These are phyloP conservation scores for Phocides pigmalion DNA, from an alignment of 1,140 invertebrate genomes.

Conservation along the genomic window DNA sequence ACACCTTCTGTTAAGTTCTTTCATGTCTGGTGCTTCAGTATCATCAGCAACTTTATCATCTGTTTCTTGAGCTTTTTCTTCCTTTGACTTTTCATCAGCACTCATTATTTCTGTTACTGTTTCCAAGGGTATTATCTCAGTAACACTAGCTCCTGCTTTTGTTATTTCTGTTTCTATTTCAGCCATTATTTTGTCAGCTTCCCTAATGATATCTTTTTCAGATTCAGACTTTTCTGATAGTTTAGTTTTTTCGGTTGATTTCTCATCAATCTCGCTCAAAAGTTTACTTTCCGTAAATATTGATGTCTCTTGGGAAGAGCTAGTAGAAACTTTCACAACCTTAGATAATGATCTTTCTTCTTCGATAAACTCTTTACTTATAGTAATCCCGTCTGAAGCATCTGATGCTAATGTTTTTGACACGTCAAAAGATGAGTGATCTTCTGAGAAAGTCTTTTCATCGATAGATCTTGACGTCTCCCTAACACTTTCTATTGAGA, in stretches of 20 bases:
- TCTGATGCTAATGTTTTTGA: constrained; percentile 78
- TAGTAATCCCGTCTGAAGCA: constrained; percentile 67
- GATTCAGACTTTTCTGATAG: constrained; percentile 49
- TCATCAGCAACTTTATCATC: constrained; percentile 46
- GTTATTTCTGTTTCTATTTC: constrained; percentile 14
- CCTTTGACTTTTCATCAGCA: constrained; percentile 31
- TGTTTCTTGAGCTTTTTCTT: constrained; percentile 36
- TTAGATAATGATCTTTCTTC: constrained; percentile 68
- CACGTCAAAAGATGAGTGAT: constrained; percentile 74
- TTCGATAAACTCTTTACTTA: constrained; percentile 71
- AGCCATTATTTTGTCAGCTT: constrained; percentile 25
- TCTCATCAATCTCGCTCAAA: constrained; percentile 70
- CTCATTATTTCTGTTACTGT: constrained; percentile 10
- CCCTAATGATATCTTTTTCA: constrained; percentile 31
- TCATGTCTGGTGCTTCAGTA: constrained; percentile 72
- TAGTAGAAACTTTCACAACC: constrained; percentile 62
- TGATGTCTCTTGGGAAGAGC: constrained; percentile 73
- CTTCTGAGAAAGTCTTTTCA: constrained; percentile 79
- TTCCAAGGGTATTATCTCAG: constrained; percentile 31
- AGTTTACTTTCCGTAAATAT: constrained; percentile 73
- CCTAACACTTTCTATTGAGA: constrained; percentile 74
- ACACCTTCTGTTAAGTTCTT: constrained; percentile 79
- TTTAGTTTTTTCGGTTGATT: constrained; percentile 58
- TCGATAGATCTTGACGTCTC: constrained; percentile 76
- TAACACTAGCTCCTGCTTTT: constrained; percentile 33